Percentiles rank a stretch among this genome's conserved stretches.
phyloP scores from a whole-genome alignment of 2,113 vertebrate species.

The Eleginops maclovinus region DNA sequence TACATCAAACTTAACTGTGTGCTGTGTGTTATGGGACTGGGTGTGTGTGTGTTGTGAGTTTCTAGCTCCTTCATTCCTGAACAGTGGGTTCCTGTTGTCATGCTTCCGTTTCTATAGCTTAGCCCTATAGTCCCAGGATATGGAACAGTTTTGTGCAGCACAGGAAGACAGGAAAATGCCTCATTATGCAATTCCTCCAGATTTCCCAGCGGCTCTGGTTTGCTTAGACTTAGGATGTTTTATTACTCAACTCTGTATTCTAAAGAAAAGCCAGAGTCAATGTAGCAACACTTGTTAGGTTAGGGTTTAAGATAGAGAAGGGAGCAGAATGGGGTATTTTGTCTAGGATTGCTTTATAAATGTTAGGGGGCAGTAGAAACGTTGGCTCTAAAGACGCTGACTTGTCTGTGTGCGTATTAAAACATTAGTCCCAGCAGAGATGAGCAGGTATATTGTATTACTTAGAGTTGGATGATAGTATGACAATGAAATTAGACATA shows the following conservation, averaged over 20 bases:
- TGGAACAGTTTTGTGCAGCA: slow-evolving; percentile 15
- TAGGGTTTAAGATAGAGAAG: background rate
- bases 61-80: slow-evolving; percentile 48
- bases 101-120: slow-evolving; percentile 27
- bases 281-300: background rate
- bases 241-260: background rate
- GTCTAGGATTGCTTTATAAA: background rate
- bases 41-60: slow-evolving; percentile 46
- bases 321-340: background rate
- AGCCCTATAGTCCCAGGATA: slow-evolving; percentile 27
- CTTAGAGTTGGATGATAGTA: too few relatives aligned
- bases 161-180: slow-evolving; percentile 11
- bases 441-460: background rate
- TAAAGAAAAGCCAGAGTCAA: background rate
- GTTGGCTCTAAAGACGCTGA: background rate
- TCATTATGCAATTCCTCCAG: slow-evolving; percentile 20
- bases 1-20: slow-evolving; percentile 45
- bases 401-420: background rate
- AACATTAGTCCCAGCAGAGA: background rate
- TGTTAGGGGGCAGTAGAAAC: background rate
- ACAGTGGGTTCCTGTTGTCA: slow-evolving; percentile 46
- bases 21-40: slow-evolving; percentile 36
- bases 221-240: slow-evolving; percentile 2
- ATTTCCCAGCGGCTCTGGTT: slow-evolving; percentile 7
- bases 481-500: background rate